Base-by-base conservation (phyloP, 2,888 invertebrate genomes). In the Pammene fasciana region DNA sequence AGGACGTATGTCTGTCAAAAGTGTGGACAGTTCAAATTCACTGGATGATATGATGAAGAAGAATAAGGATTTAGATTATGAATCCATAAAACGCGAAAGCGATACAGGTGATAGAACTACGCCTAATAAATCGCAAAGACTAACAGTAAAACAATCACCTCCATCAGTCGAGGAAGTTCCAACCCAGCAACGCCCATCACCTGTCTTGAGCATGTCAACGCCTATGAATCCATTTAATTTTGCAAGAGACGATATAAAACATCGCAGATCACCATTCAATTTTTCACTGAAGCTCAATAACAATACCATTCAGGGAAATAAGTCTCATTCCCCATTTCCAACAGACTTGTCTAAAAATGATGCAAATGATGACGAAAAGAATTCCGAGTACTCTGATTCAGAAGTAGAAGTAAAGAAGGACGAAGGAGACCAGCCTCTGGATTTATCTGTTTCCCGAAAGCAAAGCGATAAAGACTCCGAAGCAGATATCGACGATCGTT, bases 381-480 rank as follows among this genome's bases (percentile, higher is more conserved):
- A 74, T 70, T 87, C 86, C 10, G 83, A 84, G 60, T 88, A 87
- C 81, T 89, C 89, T 7, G 90, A 90, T 36, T 74, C 73, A 3
- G 90, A 92, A 59, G 89, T 89, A 60, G 87, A 88, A 11, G 68
- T 72, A 11, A 88, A 85, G 73, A 92, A 90, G 77, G 92, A 93
- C 70, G 88, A 90, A 64, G 88, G 89, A 6, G 95, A 96, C 71
- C 94, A 95, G 80, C 97, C 97, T 0, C 86, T 97, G 55, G 97
- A 97, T 86, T 89, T 97, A 73, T 95, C 96, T 61, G 91, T 96
- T 26, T 89, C 94, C 38, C 89, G 93, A 72, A 94, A 95, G 81
- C 87, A 93, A 71, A 84, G 82, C 57, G 88, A 90, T 36, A 92
- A 88, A 71, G 89, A 88, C 54, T 88, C 85, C 26, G 92, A 92